A percentile compares a stretch with the other conserved stretches of the same genome.
Conservation (phyloP, 1,140 invertebrate genomes). For the Zaprionus taronus region DNA sequence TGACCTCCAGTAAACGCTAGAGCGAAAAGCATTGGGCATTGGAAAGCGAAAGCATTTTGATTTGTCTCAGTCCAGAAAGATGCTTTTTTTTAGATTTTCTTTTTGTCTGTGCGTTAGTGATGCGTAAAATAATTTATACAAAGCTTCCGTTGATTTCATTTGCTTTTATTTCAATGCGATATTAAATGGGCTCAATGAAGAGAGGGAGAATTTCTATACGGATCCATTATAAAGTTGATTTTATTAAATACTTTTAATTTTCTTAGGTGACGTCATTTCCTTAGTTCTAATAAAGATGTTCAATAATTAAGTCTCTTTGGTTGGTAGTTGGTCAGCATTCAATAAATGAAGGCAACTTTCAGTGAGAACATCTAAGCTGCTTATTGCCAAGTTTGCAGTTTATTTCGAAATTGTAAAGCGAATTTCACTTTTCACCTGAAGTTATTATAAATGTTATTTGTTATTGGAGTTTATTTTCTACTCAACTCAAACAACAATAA, state of each 20-base stretch:
- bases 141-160: constrained; percentile 67
- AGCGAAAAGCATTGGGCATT: constrained; percentile 52
- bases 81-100: constrained; percentile 32
- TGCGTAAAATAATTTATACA: constrained; percentile 79
- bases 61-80: constrained; percentile 48
- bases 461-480: neutral
- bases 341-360: neutral
- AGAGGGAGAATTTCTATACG: constrained; percentile 12
- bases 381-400: neutral
- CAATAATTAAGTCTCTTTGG: neutral
- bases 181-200: constrained; percentile 46
- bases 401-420: neutral
- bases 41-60: constrained; percentile 66
- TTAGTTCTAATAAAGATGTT: neutral
- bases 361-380: constrained; percentile 11
- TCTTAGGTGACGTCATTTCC: constrained; percentile 13
- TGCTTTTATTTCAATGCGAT: constrained; percentile 61
- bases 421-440: neutral
- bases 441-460: neutral
- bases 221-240: constrained; percentile 55
- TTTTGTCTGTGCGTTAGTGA: constrained; percentile 49
- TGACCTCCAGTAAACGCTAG: constrained; percentile 56
- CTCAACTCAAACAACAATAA: neutral
- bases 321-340: constrained; percentile 1
- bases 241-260: constrained; percentile 72